Base-by-base conservation (phyloP, 92 coral and sea anemone species). In the Phenganax subtilis region DNA sequence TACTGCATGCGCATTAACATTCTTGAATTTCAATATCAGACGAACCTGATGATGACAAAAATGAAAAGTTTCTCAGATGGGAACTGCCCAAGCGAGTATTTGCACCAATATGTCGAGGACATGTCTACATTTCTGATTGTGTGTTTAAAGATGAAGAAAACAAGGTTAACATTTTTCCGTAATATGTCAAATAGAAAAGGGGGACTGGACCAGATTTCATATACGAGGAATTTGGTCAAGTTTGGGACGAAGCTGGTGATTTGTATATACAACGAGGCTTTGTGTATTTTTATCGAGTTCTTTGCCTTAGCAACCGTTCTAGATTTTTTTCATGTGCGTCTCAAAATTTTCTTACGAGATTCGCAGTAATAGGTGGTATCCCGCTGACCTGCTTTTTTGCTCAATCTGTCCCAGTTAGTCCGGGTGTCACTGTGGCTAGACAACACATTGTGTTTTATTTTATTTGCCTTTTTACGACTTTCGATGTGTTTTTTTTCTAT, bases 121-220 rank as follows among this genome's bases (percentile, higher is more conserved):
- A 85, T 54, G 61, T 92, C 8, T 65, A 77, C 57, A 87, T 94
- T 29, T 94, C 92, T 74, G 98, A 94, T 69, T 94, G 84, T 74
- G 81, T 92, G 72, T 94, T 94, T 82, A 88, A 85, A 54, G 98
- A 94, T 77, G 98, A 94, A 76, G 88, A 91, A 31, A 73, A 85
- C 4, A 87, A 92, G 92, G 97, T 91, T 61, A 76, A 12, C 20
- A 3, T 15, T 76, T 51, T 14, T 1, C 0, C 8, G 37, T 14
- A 9, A 12, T 5, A 29, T 58, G 0, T 28, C 12, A 28, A 12
- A 52, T 65, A 6, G 28, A 10, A 65, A 65, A 65, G 0, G 31
- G 12, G 11, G 0, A 10, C 12, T 25, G 28, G 51, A 30, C 12
- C 16, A 65, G 31, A 17, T 65, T 15, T 37, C 47, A 37, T 37